These are phyloP conservation scores for Syritta pipiens DNA, from an alignment of 2,888 invertebrate species.

Conservation along the genomic window DNA sequence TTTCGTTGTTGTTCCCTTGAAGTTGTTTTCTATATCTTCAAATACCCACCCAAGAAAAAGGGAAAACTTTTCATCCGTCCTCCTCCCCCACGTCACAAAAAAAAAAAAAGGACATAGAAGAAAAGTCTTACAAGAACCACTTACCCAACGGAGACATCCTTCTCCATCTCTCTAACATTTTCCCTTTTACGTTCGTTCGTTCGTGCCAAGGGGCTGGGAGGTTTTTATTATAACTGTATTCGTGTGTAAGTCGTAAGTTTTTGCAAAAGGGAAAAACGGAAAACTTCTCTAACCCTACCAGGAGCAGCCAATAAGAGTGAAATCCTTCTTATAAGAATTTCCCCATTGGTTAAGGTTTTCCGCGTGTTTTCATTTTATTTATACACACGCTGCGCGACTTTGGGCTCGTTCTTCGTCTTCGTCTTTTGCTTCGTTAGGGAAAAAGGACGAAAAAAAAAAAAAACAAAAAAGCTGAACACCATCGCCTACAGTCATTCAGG, in stretches of 20 bases:
- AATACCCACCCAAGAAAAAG: too few relatives aligned
- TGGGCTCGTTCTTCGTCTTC: conserved; percentile 12
- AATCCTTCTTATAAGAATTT: conserved; percentile 64
- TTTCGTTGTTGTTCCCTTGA: too few relatives aligned
- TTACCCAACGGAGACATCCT: too few relatives aligned
- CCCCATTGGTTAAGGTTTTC: conserved; percentile 66
- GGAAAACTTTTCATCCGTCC: too few relatives aligned
- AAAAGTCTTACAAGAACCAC: too few relatives aligned
- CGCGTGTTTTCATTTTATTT: conserved; percentile 65
- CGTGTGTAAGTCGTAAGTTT: conserved; percentile 36
- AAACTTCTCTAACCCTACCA: conserved; percentile 51
- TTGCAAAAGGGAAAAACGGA: conserved; percentile 28
- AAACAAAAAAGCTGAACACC: not conserved
- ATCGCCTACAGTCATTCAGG: not conserved
- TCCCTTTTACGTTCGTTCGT: too few relatives aligned
- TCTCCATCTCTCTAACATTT: too few relatives aligned
- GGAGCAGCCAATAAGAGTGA: conserved; percentile 62
- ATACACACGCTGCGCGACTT: conserved; percentile 17
- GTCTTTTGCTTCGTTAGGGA: not conserved
- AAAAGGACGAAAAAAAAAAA: not conserved
- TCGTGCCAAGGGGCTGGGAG: too few relatives aligned
- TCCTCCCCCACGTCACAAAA: too few relatives aligned
- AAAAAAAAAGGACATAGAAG: too few relatives aligned
- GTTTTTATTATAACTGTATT: not conserved
- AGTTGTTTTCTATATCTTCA: too few relatives aligned